Base-by-base conservation (phyloP, 2,113 vertebrate species). In the Carassius gibelio region DNA sequence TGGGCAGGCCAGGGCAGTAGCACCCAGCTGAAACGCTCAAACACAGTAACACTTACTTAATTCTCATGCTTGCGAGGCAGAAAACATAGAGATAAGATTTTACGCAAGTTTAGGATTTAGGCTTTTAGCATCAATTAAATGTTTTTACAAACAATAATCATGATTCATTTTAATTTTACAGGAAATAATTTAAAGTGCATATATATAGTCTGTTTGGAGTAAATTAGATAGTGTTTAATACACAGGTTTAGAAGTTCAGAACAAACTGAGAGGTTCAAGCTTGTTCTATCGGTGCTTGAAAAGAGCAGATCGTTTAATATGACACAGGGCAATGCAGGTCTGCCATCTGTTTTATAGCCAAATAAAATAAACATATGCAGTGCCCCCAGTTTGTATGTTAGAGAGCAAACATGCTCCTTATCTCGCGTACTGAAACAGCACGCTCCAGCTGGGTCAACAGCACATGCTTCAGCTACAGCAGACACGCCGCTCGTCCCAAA, bases 401-500 rank as follows among this genome's bases (percentile, higher is more conserved):
- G 42, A 66, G 57, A 26, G 57, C 14, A 75, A 61, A n/a, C 10
- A 8, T 21, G 15, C 57, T 64, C 45, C 81, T 87, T 68, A 83
- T 83, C 81, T 77, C 48, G 74, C 55, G 38, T 76, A 68, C 36
- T 76, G 74, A 45, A 83, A 26, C 55, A 26, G 59, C n/a, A 26
- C 36, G 75, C 19, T 26, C 71, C 80, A 82, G 85, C 85, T 86
- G 74, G 52, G 85, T 86, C 71, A 68, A 86, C 76, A 75, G 13
- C 14, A n/a, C 72, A 50, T 72, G 69, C 69, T 72, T 72, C 9
- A n/a, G 69, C 19, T 21, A 42, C 17, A 50, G 26, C 45, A 45
- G 38, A 75, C 50, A 75, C 42, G n/a, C 72, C 72, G 26, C 45
- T 75, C 72, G 50, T 75, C 72, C 42, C 50, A 45, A 15, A 75